These are phyloP conservation scores for Meiosimyza decipiens DNA, from an alignment of 2,888 invertebrate species.

Conservation along the genomic window DNA sequence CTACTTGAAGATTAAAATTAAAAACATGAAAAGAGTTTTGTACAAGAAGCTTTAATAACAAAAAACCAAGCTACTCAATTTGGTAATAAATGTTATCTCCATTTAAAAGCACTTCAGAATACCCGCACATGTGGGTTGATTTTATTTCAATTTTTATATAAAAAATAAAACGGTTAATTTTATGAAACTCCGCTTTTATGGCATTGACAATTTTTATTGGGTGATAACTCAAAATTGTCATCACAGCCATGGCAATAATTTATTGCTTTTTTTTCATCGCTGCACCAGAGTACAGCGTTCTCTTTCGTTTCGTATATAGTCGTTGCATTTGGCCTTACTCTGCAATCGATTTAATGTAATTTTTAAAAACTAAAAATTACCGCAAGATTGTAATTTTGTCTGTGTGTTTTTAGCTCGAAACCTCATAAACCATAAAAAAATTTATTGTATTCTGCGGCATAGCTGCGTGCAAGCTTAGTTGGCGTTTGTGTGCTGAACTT, in stretches of 20 bases:
- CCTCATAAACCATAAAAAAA: constrained; percentile 26
- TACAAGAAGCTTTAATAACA: too few species aligned
- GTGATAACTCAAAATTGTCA: constrained; percentile 41
- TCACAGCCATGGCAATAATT: constrained; percentile 37
- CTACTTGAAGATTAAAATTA: too few species aligned
- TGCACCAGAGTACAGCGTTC: background rate
- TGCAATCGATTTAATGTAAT: too few species aligned
- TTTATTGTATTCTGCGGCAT: constrained; percentile 19
- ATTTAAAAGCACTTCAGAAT: too few species aligned
- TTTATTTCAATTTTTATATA: too few species aligned
- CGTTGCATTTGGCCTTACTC: background rate
- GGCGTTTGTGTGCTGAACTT: constrained; percentile 10
- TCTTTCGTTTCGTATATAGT: constrained; percentile 10
- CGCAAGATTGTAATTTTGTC: background rate
- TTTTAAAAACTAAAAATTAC: too few species aligned
- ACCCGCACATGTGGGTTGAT: too few species aligned
- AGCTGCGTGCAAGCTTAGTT: constrained; percentile 16
- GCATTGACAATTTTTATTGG: constrained; percentile 34
- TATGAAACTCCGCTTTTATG: background rate
- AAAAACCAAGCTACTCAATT: too few species aligned
- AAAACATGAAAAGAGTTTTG: too few species aligned
- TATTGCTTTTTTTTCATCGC: constrained; percentile 8
- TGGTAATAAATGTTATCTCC: too few species aligned
- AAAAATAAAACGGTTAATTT: too few species aligned
- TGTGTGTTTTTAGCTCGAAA: background rate